A percentile compares a stretch with the other conserved stretches of the same genome.
These are phyloP conservation scores for Hemicordylus capensis DNA, from an alignment of 2,113 vertebrate genomes.

Conservation along the genomic window DNA sequence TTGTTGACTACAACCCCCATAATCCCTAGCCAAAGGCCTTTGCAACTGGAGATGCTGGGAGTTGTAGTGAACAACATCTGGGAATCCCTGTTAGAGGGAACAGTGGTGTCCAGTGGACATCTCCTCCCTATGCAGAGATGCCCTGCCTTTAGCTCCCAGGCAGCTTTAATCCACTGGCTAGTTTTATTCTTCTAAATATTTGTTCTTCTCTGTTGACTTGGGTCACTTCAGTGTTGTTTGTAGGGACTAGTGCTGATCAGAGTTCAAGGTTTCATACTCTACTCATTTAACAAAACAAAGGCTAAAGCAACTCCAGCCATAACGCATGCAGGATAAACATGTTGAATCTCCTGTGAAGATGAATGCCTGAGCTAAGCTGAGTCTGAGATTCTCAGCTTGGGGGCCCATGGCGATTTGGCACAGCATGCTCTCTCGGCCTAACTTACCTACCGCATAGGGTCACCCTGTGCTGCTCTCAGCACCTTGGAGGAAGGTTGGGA, in stretches of 20 bases:
- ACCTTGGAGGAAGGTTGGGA: neutral
- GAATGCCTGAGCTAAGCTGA: neutral
- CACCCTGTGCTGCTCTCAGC: neutral
- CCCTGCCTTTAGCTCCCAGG: neutral
- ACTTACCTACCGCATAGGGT: neutral
- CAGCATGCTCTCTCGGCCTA: neutral
- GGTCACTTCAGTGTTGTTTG: neutral
- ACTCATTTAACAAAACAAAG: neutral
- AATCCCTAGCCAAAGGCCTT: too few relatives aligned
- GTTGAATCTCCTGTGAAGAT: constrained; percentile 3
- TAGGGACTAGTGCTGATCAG: fast-evolving
- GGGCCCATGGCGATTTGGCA: too few relatives aligned
- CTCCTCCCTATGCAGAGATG: neutral
- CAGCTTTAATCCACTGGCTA: neutral
- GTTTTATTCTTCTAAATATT: neutral
- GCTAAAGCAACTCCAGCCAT: too few relatives aligned
- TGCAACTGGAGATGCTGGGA: too few relatives aligned
- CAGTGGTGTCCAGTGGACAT: too few relatives aligned
- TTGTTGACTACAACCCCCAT: too few relatives aligned
- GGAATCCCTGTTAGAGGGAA: too few relatives aligned
- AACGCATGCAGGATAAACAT: fast-evolving
- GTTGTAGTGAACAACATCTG: too few relatives aligned
- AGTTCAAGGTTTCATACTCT: neutral
- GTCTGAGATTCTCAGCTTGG: neutral
- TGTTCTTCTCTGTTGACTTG: neutral